Conservation (phyloP, 1,140 invertebrate genomes). For the Euborellia annulipes region DNA sequence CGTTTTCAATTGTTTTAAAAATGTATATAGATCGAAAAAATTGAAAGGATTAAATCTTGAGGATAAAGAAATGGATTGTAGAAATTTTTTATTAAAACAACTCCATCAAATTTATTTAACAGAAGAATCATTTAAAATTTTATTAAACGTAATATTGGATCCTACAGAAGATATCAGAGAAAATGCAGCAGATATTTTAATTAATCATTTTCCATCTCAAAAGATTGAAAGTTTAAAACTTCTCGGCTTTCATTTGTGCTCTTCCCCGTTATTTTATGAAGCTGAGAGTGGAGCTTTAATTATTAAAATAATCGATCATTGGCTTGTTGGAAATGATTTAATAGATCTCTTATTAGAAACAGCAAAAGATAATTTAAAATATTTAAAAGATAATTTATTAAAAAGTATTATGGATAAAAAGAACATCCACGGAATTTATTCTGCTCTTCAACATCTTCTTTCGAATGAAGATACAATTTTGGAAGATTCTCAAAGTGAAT, state of each 20-base stretch:
- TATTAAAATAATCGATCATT: slow-evolving; percentile 23
- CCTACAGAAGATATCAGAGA: slow-evolving; percentile 31
- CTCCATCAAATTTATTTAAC: not conserved
- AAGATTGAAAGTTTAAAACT: slow-evolving; percentile 17
- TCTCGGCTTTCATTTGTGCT: slow-evolving; percentile 26
- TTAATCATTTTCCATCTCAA: slow-evolving; percentile 23
- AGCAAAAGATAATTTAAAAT: slow-evolving; percentile 21
- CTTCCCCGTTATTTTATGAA: slow-evolving; percentile 35
- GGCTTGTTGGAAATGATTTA: slow-evolving; percentile 1
- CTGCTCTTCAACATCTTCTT: not conserved
- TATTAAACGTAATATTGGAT: slow-evolving; percentile 26
- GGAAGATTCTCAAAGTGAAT: slow-evolving; percentile 12
- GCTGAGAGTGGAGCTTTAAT: slow-evolving; percentile 33
- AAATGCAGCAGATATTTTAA: slow-evolving; percentile 26
- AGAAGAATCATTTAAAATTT: not conserved
- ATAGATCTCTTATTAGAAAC: slow-evolving; percentile 15
- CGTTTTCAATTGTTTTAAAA: slow-evolving; percentile 14
- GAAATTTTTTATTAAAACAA: too few relatives aligned
- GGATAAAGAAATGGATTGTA: too few relatives aligned
- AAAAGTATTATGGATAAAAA: slow-evolving; percentile 20
- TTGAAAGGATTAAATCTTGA: too few relatives aligned
- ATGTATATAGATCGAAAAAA: not conserved
- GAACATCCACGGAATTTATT: slow-evolving; percentile 16
- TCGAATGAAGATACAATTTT: slow-evolving; percentile 11
- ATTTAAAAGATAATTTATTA: slow-evolving; percentile 27